A percentile compares a stretch with the other conserved stretches of the same genome.
Conservation (phyloP, 2,113 vertebrate genomes). For the Dromas ardeola region DNA sequence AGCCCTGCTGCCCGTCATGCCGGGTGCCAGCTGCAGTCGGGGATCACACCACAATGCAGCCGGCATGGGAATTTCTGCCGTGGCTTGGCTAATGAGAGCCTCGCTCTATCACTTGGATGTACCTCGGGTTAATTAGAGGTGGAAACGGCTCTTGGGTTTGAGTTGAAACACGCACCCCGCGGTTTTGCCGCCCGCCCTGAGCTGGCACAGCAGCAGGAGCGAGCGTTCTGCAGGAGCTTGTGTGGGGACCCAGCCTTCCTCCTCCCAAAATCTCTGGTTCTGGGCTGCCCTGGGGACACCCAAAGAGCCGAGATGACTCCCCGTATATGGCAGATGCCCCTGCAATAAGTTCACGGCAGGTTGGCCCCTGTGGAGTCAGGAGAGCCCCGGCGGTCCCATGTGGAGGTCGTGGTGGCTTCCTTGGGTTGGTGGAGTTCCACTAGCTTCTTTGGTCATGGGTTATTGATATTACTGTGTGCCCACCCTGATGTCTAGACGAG, state of each 20-base stretch:
- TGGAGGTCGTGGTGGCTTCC: not conserved
- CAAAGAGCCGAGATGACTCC: not conserved
- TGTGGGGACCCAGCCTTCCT: too few relatives aligned
- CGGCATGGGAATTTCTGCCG: not conserved
- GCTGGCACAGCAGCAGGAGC: not conserved
- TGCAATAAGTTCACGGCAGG: too few relatives aligned
- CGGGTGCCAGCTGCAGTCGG: not conserved
- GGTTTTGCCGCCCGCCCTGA: not conserved
- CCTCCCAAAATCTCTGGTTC: not conserved
- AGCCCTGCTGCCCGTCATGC: not conserved
- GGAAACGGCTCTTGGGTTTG: not conserved
- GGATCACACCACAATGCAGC: not conserved
- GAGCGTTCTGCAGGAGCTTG: not conserved
- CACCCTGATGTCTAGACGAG: not conserved
- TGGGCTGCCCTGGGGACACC: not conserved
- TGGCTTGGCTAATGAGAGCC: not conserved
- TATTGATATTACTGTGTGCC: not conserved
- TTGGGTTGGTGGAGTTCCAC: not conserved
- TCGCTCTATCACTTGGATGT: not conserved
- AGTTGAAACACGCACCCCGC: fast-evolving
- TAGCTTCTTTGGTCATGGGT: not conserved
- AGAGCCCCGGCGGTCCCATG: not conserved
- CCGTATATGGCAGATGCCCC: not conserved
- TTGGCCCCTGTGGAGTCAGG: not conserved
- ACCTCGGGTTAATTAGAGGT: not conserved